These are phyloP conservation scores for Stenopsyche tienmushanensis DNA, from an alignment of 1,140 invertebrate genomes.

Conservation along the genomic window DNA sequence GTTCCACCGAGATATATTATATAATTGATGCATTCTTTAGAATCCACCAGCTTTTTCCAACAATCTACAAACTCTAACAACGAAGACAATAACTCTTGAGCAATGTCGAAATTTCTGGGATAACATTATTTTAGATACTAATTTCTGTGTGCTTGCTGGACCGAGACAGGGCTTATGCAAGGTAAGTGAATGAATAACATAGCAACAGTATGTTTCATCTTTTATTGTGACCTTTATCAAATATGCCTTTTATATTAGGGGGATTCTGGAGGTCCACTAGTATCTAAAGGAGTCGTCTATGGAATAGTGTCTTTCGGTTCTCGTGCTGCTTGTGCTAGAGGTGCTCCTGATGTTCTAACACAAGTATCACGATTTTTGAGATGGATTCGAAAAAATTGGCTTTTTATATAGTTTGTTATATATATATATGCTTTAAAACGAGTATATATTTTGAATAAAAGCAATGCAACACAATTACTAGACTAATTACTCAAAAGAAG, in stretches of 20 bases:
- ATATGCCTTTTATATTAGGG: slow-evolving; percentile 1
- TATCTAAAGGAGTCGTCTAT: neutral
- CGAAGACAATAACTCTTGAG: neutral
- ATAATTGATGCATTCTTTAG: no score
- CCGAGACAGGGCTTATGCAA: slow-evolving; percentile 60
- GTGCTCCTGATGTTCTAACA: neutral
- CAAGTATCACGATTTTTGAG: neutral
- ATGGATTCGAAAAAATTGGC: no score
- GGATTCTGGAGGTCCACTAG: slow-evolving; percentile 1
- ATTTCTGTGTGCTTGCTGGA: slow-evolving; percentile 62
- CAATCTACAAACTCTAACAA: neutral
- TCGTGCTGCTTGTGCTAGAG: neutral
- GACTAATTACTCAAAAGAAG: no score
- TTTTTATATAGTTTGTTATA: no score
- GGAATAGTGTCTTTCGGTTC: neutral
- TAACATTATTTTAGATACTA: neutral
- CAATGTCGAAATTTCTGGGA: neutral
- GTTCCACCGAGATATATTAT: no score
- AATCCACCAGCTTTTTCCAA: no score
- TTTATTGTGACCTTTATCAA: neutral
- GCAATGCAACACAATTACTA: no score
- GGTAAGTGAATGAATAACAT: slow-evolving; percentile 19
- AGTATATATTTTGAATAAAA: no score
- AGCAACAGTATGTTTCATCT: neutral
- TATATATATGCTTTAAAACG: no score